Conservation (phyloP, 2,888 invertebrate species). For the Folsomia candida region DNA sequence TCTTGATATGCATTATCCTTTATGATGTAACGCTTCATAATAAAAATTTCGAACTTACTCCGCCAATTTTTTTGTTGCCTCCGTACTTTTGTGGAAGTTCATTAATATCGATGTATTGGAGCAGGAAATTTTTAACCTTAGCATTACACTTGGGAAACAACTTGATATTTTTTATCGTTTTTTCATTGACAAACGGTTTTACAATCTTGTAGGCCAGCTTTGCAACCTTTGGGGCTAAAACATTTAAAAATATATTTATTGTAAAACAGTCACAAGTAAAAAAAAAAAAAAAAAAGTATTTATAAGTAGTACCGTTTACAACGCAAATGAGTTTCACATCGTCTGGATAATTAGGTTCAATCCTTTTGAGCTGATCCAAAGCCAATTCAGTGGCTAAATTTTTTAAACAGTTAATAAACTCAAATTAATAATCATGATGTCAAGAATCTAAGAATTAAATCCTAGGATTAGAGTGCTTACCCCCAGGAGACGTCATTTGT, state of each 20-base stretch:
- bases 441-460: background rate
- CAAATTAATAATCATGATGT: background rate
- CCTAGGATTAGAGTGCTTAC: conserved; percentile 18
- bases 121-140: conserved; percentile 43
- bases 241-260: background rate
- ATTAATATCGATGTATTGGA: conserved; percentile 43
- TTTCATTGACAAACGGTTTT: conserved; percentile 44
- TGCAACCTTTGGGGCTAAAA: conserved; percentile 46
- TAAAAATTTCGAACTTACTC: conserved; percentile 22
- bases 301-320: conserved; percentile 42
- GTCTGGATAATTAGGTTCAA: conserved; percentile 44
- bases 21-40: too few species aligned
- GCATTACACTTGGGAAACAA: conserved; percentile 45
- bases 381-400: conserved; percentile 44
- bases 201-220: conserved; percentile 48
- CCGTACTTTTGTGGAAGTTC: conserved; percentile 48
- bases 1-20: background rate
- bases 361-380: conserved; percentile 41
- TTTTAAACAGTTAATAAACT: background rate
- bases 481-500: conserved; percentile 47
- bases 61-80: conserved; percentile 43
- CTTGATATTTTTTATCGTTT: conserved; percentile 44
- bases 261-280: background rate
- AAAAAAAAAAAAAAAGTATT: too few species aligned
- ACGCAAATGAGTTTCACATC: conserved; percentile 43